A percentile compares a stretch with the other conserved stretches of the same genome.
phyloP scores from a whole-genome alignment of 2,113 vertebrate genomes.

The Choloepus hoffmanni region DNA sequence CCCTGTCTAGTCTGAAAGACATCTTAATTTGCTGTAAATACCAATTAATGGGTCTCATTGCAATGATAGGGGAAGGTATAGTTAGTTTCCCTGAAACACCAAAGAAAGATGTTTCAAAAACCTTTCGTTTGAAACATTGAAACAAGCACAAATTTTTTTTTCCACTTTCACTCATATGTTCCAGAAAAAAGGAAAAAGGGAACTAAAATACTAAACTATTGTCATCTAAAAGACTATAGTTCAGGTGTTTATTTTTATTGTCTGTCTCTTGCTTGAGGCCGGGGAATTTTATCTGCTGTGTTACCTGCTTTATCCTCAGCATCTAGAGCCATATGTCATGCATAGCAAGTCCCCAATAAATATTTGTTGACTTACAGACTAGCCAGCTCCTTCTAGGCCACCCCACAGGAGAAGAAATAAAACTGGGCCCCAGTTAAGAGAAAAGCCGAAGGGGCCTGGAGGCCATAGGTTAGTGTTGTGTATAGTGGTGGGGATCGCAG shows the following conservation, averaged over 20 bases:
- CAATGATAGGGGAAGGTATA: not conserved
- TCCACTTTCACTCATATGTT: not conserved
- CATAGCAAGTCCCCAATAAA: not conserved
- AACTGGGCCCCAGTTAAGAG: not conserved
- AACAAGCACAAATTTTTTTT: slow-evolving; percentile 54
- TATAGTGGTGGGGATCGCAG: not conserved
- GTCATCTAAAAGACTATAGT: not conserved
- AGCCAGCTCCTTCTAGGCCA: not conserved
- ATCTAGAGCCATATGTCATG: not conserved
- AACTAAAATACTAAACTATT: not conserved
- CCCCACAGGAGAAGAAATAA: not conserved
- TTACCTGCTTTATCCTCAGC: slow-evolving; percentile 24
- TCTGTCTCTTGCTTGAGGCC: not conserved
- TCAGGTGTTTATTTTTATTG: slow-evolving; percentile 42
- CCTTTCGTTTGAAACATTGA: not conserved
- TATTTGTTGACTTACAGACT: not conserved
- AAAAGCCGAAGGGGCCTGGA: not conserved
- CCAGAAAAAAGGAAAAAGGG: not conserved
- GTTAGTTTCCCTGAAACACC: not conserved
- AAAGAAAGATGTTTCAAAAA: slow-evolving; percentile 7
- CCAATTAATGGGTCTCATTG: not conserved
- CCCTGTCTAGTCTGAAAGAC: not conserved
- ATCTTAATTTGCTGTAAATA: not conserved
- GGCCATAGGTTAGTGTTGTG: not conserved
- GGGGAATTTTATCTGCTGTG: not conserved